These are phyloP conservation scores for Noctuana brunneofusca DNA, from an alignment of 2,888 invertebrate genomes.

Conservation along the genomic window DNA sequence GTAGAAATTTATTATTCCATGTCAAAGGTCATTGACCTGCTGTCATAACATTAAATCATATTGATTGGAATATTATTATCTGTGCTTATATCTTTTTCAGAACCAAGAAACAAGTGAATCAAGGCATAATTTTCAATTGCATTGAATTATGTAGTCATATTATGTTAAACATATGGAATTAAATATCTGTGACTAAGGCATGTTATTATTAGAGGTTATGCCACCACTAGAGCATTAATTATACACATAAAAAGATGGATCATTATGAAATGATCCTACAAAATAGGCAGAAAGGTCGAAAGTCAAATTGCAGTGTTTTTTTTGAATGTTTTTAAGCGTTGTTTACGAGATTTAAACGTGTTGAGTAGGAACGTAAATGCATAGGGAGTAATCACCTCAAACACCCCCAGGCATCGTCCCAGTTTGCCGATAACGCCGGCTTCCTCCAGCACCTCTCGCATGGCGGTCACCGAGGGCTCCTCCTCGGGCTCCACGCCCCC, in stretches of 20 bases:
- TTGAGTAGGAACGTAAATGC: neutral
- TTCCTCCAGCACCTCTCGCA: conserved; percentile 96
- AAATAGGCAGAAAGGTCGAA: neutral
- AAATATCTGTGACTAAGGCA: conserved; percentile 19
- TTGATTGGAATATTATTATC: conserved; percentile 14
- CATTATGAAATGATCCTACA: neutral
- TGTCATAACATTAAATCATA: conserved; percentile 29
- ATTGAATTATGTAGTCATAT: conserved; percentile 3
- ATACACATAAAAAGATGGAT: neutral
- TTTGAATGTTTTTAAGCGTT: neutral
- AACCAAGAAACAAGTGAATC: neutral
- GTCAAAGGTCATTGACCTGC: conserved; percentile 32
- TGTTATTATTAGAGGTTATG: conserved; percentile 31
- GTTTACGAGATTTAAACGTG: neutral
- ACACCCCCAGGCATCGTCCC: conserved; percentile 94
- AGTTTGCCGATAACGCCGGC: conserved; percentile 96
- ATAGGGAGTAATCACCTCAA: conserved; percentile 87
- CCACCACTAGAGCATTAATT: neutral
- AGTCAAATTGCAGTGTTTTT: neutral
- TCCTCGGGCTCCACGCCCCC: conserved; percentile 98
- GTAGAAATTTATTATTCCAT: neutral
- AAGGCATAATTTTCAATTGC: neutral
- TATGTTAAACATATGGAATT: conserved; percentile 29
- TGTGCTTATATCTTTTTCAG: neutral
- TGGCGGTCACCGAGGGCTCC: conserved; percentile 93